Percentiles rank a stretch among this genome's conserved stretches.
Conservation (phyloP, 1,140 invertebrate genomes). For the Drosophila pallidifrons region DNA sequence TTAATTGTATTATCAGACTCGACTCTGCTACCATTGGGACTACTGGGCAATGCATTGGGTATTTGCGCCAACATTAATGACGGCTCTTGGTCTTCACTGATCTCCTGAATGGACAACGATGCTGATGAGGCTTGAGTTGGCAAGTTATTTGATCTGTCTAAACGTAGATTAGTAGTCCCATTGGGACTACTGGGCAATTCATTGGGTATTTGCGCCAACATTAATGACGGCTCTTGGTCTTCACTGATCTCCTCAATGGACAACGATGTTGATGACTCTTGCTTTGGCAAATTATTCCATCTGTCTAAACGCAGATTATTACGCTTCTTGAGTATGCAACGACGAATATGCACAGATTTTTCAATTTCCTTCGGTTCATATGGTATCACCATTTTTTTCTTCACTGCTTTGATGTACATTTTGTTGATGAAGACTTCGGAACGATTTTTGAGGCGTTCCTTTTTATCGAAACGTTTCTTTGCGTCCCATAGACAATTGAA, state of each 20-base stretch:
- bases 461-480: conserved; percentile 34
- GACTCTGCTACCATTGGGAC: too few relatives aligned
- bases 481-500: conserved; percentile 55
- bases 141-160: too few relatives aligned
- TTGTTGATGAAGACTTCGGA: conserved; percentile 45
- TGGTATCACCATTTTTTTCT: conserved; percentile 40
- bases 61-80: too few relatives aligned
- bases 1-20: too few relatives aligned
- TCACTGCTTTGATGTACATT: conserved; percentile 51
- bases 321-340: conserved; percentile 36
- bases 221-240: neutral
- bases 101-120: too few relatives aligned
- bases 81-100: too few relatives aligned
- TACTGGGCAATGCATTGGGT: too few relatives aligned
- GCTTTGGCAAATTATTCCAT: conserved; percentile 19
- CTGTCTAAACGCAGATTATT: conserved; percentile 48
- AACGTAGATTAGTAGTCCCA: too few relatives aligned
- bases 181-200: neutral
- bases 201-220: conserved; percentile 1
- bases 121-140: neutral
- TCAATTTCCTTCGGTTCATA: conserved; percentile 22
- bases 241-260: neutral
- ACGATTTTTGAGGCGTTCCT: conserved; percentile 33
- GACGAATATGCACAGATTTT: neutral
- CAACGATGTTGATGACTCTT: neutral